Evolutionary conservation across 2,888 invertebrate genomes (phyloP).

Genomic region (Actias luna): DNA sequence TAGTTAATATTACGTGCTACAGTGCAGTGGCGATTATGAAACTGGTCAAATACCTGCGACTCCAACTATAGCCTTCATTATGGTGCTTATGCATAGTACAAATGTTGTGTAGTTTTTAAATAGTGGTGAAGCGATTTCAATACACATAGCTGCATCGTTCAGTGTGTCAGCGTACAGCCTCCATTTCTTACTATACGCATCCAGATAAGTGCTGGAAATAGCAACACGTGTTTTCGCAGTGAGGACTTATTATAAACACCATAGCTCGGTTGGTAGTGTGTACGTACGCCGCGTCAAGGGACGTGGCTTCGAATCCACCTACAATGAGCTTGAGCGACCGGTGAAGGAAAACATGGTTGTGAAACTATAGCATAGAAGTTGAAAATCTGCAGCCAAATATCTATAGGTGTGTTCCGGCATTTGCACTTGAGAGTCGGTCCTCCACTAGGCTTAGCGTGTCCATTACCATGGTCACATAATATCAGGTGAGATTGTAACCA

Average conservation of each 20-base stretch:
- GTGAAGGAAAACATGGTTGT: too few relatives aligned
- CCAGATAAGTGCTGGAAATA: slow-evolving; percentile 84
- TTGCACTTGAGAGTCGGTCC: too few relatives aligned
- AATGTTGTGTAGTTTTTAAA: slow-evolving; percentile 83
- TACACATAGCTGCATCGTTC: slow-evolving; percentile 94
- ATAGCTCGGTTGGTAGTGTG: neutral
- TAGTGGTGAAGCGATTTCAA: slow-evolving; percentile 91
- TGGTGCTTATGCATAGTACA: slow-evolving; percentile 87
- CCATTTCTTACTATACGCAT: slow-evolving; percentile 97
- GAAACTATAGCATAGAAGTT: too few relatives aligned
- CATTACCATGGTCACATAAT: too few relatives aligned
- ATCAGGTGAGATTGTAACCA: too few relatives aligned
- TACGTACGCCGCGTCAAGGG: too few relatives aligned
- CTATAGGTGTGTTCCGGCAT: too few relatives aligned
- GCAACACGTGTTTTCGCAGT: too few relatives aligned
- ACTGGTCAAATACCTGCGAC: slow-evolving; percentile 85
- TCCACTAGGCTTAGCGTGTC: too few relatives aligned
- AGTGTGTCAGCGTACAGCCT: slow-evolving; percentile 95
- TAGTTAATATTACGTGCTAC: neutral
- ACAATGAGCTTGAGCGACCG: too few relatives aligned
- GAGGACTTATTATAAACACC: neutral
- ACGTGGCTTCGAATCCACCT: too few relatives aligned
- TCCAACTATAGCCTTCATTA: slow-evolving; percentile 93
- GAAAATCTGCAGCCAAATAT: too few relatives aligned
- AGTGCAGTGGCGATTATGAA: slow-evolving; percentile 47